Percentiles rank a stretch among this genome's conserved stretches.
These are phyloP conservation scores for Stylophora pistillata DNA, from an alignment of 64 coral and sea anemone genomes.

Conservation along the genomic window DNA sequence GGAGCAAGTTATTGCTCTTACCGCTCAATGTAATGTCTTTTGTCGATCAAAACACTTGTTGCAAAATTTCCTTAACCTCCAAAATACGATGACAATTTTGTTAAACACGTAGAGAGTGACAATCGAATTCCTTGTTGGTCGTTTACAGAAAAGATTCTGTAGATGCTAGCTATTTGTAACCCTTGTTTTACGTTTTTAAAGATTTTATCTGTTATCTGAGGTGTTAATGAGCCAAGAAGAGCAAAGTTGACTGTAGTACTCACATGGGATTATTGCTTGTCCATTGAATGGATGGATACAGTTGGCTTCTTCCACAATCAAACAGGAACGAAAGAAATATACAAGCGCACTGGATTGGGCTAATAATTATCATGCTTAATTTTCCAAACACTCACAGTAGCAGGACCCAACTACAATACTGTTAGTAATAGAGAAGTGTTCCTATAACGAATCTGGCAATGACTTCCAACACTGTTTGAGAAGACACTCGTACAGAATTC, in stretches of 20 bases:
- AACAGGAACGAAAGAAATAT: neutral
- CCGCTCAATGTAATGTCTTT: neutral
- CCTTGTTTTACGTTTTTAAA: neutral
- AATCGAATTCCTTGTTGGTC: neutral
- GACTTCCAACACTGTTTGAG: too few relatives aligned
- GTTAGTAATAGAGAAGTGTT: too few relatives aligned
- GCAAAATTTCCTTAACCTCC: neutral
- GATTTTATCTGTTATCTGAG: neutral
- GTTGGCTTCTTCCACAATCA: neutral
- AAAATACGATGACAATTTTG: neutral
- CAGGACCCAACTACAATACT: too few relatives aligned
- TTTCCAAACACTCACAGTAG: too few relatives aligned
- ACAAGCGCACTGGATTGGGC: too few relatives aligned
- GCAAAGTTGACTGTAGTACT: neutral
- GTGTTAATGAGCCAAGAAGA: neutral
- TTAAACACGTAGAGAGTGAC: neutral
- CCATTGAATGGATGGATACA: constrained; percentile 64
- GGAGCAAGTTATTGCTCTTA: neutral
- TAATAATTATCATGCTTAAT: too few relatives aligned
- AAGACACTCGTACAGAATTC: too few relatives aligned
- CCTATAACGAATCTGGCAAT: too few relatives aligned
- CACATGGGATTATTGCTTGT: constrained; percentile 37
- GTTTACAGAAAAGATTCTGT: neutral
- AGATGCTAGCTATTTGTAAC: neutral
- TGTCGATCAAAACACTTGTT: neutral